These are phyloP conservation scores for Oreonectes daqikongensis DNA, from an alignment of 2,797 vertebrate genomes.

Conservation along the genomic window DNA sequence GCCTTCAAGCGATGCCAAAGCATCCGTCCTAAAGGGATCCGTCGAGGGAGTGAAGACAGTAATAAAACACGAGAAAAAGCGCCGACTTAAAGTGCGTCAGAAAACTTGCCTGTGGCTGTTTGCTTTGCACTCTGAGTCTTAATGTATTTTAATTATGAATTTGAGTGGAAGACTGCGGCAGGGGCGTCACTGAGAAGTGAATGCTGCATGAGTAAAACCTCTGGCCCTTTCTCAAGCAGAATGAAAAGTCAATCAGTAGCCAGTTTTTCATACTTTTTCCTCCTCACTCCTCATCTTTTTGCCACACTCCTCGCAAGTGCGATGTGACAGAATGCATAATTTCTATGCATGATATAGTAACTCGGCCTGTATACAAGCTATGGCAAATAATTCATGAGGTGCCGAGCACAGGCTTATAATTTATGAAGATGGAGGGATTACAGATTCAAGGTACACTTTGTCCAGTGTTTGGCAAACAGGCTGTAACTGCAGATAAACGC, in stretches of 20 bases:
- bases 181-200: slow-evolving; percentile 45
- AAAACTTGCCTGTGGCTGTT: slow-evolving; percentile 65
- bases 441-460: slow-evolving; percentile 41
- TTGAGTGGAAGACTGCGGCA: slow-evolving; percentile 56
- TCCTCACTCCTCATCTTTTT: not conserved
- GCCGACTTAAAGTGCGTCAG: slow-evolving; percentile 60
- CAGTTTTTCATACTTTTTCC: not conserved
- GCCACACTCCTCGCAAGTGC: not conserved
- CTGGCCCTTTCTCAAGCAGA: slow-evolving; percentile 13
- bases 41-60: slow-evolving; percentile 54
- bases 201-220: slow-evolving; percentile 19
- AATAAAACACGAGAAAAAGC: slow-evolving; percentile 67
- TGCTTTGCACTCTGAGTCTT: slow-evolving; percentile 65
- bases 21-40: not conserved
- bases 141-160: slow-evolving; percentile 72
- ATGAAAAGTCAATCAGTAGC: slow-evolving; percentile 6
- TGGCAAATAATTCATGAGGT: slow-evolving; percentile 49
- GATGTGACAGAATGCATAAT: slow-evolving; percentile 32
- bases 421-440: slow-evolving; percentile 40
- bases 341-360: slow-evolving; percentile 39
- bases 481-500: slow-evolving; percentile 30
- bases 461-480: slow-evolving; percentile 37
- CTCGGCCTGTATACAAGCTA: slow-evolving; percentile 25
- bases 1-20: not conserved
- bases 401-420: slow-evolving; percentile 29